Percentiles rank a stretch among this genome's conserved stretches.
Conservation (phyloP, 2,797 vertebrate genomes). For the Distichodus sexfasciatus region DNA sequence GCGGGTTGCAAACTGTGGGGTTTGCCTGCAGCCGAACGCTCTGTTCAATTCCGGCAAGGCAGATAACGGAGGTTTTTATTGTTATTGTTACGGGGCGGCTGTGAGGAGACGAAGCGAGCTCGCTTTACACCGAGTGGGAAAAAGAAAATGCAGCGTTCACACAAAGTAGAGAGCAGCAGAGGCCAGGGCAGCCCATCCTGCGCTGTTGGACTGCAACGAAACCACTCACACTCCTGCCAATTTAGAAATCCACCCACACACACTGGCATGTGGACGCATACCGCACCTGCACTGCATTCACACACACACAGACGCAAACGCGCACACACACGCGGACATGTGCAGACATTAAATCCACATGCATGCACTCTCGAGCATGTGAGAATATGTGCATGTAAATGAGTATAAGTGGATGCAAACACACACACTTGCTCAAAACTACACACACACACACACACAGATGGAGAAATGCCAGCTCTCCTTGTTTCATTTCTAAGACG, state of each 20-base stretch:
- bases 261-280: slow-evolving; percentile 46
- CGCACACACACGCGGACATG: slow-evolving; percentile 5
- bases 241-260: slow-evolving; percentile 23
- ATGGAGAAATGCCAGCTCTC: not conserved
- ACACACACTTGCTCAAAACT: not conserved
- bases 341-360: not conserved
- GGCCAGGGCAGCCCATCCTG: not conserved
- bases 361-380: not conserved
- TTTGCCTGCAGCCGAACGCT: too few species aligned
- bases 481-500: not conserved
- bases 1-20: too few species aligned
- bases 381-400: not conserved
- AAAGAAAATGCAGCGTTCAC: slow-evolving; percentile 51
- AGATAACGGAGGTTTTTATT: too few species aligned
- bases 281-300: not conserved
- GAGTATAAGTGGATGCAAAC: not conserved
- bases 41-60: too few species aligned
- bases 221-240: slow-evolving; percentile 8
- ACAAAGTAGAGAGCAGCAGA: too few species aligned
- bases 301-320: not conserved
- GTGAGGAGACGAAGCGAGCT: slow-evolving; percentile 56
- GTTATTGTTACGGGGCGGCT: slow-evolving; percentile 33
- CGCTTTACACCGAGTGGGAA: slow-evolving; percentile 61
- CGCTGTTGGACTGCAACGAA: slow-evolving; percentile 48
- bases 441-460: not conserved